phyloP scores from a whole-genome alignment of 2,113 vertebrate genomes.

The Sorex fumeus region DNA sequence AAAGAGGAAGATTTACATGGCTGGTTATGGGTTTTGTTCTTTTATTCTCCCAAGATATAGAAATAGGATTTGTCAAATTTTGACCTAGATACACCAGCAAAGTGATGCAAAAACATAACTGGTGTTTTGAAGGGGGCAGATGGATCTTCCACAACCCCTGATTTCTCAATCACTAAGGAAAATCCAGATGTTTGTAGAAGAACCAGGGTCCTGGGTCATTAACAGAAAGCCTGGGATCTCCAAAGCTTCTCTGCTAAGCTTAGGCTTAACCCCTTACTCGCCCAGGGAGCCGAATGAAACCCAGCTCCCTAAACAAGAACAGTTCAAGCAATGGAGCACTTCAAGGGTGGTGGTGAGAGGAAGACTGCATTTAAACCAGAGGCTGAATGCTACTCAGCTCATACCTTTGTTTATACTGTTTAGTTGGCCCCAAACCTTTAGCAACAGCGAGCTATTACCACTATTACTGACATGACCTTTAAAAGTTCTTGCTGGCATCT shows the following conservation, averaged over 20 bases:
- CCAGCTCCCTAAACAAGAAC: neutral
- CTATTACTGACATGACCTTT: neutral
- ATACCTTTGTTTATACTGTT: neutral
- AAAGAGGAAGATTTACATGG: neutral
- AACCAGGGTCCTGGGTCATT: neutral
- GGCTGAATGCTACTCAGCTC: neutral
- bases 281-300: neutral
- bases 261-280: neutral
- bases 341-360: accelerated
- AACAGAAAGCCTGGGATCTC: neutral
- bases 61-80: neutral
- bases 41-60: neutral
- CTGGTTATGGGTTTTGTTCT: neutral
- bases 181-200: neutral
- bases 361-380: neutral
- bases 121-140: constrained; percentile 5
- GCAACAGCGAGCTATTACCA: neutral
- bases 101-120: neutral
- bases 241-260: neutral
- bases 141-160: neutral
- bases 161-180: constrained; percentile 3
- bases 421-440: neutral
- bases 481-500: neutral
- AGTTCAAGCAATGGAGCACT: neutral
- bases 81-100: constrained; percentile 18